Base-by-base conservation (phyloP, 2,888 invertebrate species). In the Myathropa florea region DNA sequence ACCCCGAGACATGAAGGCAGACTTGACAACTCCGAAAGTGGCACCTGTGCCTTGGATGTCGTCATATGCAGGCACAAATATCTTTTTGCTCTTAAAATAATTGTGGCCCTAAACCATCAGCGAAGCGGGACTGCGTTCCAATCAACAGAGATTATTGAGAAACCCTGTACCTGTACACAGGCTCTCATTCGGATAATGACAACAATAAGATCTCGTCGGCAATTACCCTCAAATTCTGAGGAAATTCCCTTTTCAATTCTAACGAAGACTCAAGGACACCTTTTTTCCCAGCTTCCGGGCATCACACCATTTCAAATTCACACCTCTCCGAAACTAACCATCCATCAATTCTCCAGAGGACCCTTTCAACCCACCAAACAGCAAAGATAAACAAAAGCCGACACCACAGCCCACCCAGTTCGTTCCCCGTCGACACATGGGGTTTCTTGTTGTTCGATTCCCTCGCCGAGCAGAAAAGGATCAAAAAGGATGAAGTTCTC, bases 381-480 rank as follows among this genome's bases (percentile, higher is more conserved):
- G 67, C 14, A 26, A 65, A 57, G 67, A 83, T 72, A 68, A 73
- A 73, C 73, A 83, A 33, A 30, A 67, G 53, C 36, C 30, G 33
- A 75, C 64, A 70, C 73, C 57, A 14, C 64, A 59, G 63, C 65
- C 12, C 30, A 33, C 59, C 68, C 72, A 18, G 75, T 68, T 64
- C 26, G 70, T 79, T 65, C 36, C 60, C 55, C 75, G 80, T 75
- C 65, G 80, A 75, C 70, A 75, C 75, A 80, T 60, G 46, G 83
- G 53, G 83, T 14, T 24, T 65, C 53, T 71, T 70, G 59, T 46
- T 70, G 53, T 55, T 63, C 14, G 12, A 36, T 70, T n/a, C 39
- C 18, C 2, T 72, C 7, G 14, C 4, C 14, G 57, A 23, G 24
- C n/a, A 3, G 14, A 57, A 3, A 10, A 10, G 10, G 4, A 30